Percentiles rank a stretch among this genome's conserved stretches.
These are phyloP conservation scores for Drosophila ogumai DNA, from an alignment of 1,140 invertebrate species.

Conservation along the genomic window DNA sequence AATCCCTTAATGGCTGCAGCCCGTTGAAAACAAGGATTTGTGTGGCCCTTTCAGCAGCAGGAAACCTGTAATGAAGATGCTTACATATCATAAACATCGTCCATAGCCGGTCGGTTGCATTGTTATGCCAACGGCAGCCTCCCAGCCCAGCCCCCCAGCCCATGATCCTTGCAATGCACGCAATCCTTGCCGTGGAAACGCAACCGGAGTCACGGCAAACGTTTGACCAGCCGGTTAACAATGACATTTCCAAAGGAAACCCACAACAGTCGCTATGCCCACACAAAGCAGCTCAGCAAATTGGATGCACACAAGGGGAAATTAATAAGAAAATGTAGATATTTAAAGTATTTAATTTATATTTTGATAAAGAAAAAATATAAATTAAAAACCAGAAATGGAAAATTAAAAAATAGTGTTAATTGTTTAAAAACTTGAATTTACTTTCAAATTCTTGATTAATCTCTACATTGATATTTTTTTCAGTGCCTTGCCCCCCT, in stretches of 20 bases:
- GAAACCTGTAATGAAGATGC: slow-evolving; percentile 42
- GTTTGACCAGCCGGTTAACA: slow-evolving; percentile 44
- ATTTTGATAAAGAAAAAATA: too few species aligned
- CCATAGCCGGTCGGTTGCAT: slow-evolving; percentile 11
- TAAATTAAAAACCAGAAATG: too few species aligned
- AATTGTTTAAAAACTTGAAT: too few species aligned
- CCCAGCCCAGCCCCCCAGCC: neutral
- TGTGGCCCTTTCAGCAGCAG: slow-evolving; percentile 17
- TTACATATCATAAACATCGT: slow-evolving; percentile 45
- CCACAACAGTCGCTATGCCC: slow-evolving; percentile 24
- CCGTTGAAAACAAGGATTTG: slow-evolving; percentile 27
- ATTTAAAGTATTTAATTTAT: neutral
- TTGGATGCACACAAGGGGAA: slow-evolving; percentile 2
- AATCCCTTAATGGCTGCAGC: slow-evolving; percentile 29
- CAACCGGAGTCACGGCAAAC: slow-evolving; percentile 24
- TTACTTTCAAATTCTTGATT: too few species aligned
- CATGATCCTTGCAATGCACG: slow-evolving; percentile 7
- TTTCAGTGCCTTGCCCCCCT: neutral
- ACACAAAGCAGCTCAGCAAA: slow-evolving; percentile 26
- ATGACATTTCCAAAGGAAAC: slow-evolving; percentile 35
- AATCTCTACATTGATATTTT: neutral
- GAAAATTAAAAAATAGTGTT: neutral
- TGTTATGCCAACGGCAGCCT: slow-evolving; percentile 30
- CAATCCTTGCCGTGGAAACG: slow-evolving; percentile 2
- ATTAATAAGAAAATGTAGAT: neutral